phyloP scores from a whole-genome alignment of 2,888 invertebrate species.

The Oxyscelio sp. region DNA sequence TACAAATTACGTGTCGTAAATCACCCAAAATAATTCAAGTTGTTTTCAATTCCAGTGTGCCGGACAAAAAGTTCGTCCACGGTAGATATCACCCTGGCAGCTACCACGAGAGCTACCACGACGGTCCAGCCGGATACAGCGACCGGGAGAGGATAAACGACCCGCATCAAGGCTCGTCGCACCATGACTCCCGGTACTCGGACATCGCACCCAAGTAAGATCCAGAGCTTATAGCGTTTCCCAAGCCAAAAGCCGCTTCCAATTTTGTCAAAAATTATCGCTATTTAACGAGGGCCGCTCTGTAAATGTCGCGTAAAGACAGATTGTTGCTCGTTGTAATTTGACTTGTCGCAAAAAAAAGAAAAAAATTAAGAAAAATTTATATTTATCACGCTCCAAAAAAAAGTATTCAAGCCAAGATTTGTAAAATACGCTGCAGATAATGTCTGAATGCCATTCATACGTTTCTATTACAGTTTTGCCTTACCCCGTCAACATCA shows the following conservation, averaged over 20 bases:
- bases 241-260: conserved; percentile 34
- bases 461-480: conserved; percentile 82
- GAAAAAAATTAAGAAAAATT: conserved; percentile 6
- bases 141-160: conserved; percentile 87
- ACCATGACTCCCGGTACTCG: conserved; percentile 93
- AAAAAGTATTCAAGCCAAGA: conserved; percentile 8
- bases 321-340: conserved; percentile 3
- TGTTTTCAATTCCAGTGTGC: conserved; percentile 83
- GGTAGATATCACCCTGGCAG: conserved; percentile 88
- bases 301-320: conserved; percentile 43
- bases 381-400: conserved; percentile 20
- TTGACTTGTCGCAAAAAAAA: conserved; percentile 8
- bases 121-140: conserved; percentile 88
- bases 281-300: conserved; percentile 41
- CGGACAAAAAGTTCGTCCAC: conserved; percentile 88
- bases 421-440: conserved; percentile 49
- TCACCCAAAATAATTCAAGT: neutral
- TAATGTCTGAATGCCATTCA: conserved; percentile 69
- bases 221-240: neutral
- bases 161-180: conserved; percentile 88
- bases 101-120: conserved; percentile 88
- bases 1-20: too few species aligned
- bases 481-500: conserved; percentile 82
- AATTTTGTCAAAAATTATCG: conserved; percentile 38
- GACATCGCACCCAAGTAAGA: conserved; percentile 97